Evolutionary conservation across 2,797 vertebrate genomes (phyloP).

Genomic region (Tapirus indicus): DNA sequence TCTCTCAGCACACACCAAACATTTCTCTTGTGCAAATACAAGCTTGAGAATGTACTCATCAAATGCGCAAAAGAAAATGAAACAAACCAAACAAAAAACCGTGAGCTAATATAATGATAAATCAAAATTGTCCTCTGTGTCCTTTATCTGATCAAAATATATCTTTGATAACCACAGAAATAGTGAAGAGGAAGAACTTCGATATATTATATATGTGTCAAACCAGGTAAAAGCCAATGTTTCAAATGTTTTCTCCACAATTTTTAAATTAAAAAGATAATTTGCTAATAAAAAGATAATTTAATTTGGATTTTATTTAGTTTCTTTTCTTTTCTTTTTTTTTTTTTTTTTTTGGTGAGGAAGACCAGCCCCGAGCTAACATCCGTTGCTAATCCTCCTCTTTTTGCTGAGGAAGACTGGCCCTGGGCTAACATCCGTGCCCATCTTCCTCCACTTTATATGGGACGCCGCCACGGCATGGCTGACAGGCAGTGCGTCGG

Average conservation of each 20-base stretch:
- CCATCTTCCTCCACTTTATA: too few relatives aligned
- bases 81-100: neutral
- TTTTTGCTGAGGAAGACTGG: too few relatives aligned
- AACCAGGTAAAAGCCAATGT: neutral
- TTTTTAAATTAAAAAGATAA: conserved; percentile 27
- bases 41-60: neutral
- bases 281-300: neutral
- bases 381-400: too few relatives aligned
- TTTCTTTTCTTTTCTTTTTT: neutral
- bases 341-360: too few relatives aligned
- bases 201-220: neutral
- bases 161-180: neutral
- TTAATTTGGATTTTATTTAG: neutral
- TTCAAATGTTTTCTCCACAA: neutral
- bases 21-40: neutral
- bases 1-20: neutral
- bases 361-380: too few relatives aligned
- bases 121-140: neutral
- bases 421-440: too few relatives aligned
- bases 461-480: too few relatives aligned
- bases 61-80: neutral
- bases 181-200: neutral
- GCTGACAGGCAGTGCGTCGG: too few relatives aligned
- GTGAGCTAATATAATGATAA: neutral
- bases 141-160: neutral